Base-by-base conservation (phyloP, 2,113 vertebrate species). In the Clarias macrocephalus region DNA sequence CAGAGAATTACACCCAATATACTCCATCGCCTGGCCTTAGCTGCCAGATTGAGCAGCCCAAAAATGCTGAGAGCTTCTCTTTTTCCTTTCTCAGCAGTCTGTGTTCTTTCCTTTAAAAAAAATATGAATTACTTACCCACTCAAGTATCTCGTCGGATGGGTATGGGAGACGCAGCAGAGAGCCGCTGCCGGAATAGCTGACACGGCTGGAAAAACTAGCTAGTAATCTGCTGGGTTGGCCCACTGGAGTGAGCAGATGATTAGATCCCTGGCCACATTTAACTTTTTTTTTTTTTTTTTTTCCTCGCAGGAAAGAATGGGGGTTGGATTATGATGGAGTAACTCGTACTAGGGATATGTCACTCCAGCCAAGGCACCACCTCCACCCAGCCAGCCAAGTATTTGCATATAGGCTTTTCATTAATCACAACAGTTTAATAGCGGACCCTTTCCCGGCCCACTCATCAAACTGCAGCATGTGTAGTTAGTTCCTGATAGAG, bases 121-220 rank as follows among this genome's bases (percentile, higher is more conserved):
- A 79, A 90, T 91, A 88, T 89, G 88, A 91, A 92, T 91, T 91
- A 89, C 91, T 92, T 91, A 91, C 88, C 90, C 87, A 91, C 91
- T 92, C 88, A 90, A 90, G 89, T 91, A 88, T 90, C 87, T 83
- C 82, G 76, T 88, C 87, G 82, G 86, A 89, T 88, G 88, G 87
- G 52, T 86, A 85, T 77, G 63, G 85, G 80, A 79, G 25, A 83
- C 4, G 66, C 86, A 56, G 42, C 70, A 42, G 75, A 86, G 72
- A 79, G 84, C 75, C 57, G 63, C 52, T 72, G 85, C 72, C 80
- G 65, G 88, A 91, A 92, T 73, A 89, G 91, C 90, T 91, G 91
- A 91, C 88, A 87, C 81, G 85, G 91, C 88, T 83, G 84, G 84
- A 91, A 91, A 91, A 87, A 84, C 85, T 89, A 85, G 88, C 86